Evolutionary conservation across 2,888 invertebrate genomes (phyloP), one percentile per base, ranked within the genome.

Genomic region (Pammene fasciana): DNA sequence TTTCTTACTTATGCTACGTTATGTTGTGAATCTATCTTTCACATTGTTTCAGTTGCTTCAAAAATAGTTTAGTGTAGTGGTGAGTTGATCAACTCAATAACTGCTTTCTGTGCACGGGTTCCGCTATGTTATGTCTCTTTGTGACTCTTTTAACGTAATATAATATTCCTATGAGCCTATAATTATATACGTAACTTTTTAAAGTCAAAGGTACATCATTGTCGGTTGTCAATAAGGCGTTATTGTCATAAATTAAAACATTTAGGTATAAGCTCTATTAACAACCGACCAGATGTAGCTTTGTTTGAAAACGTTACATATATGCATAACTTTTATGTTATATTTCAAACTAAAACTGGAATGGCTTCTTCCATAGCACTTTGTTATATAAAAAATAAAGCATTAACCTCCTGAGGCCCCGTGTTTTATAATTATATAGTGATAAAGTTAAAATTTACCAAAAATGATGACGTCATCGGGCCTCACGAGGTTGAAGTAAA

Each of bases 11-110:
- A 13, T 26, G 11, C 54, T 65, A 43, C 34, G 18, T 67, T n/a
- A 38, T 70, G 48, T 56, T 59, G 41, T 71, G 70, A 76, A 78
- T 77, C 68, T 72, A 75, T 70, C 73, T 77, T 90, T 89, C 82
- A 84, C 82, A 84, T 92, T 92, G 92, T 92, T 92, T 92, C 92
- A 92, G 92, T 89, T 86, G 76, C 89, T 79, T 86, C 90, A 82
- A 92, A 92, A 90, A 76, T 90, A 80, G 75, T 90, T 83, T 92
- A 90, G 84, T 80, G 72, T 72, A 77, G 85, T 79, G 89, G 90
- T 89, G 86, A 90, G 90, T 90, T 72, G 73, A 75, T 74, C 73
- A 75, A 73, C 77, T 74, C 72, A 71, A 73, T 75, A 73, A 71
- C 71, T 70, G 81, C 79, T 81, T 82, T 54, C 71, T 76, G 73